Base-by-base conservation (phyloP, 2,113 vertebrate species). In the Peromyscus leucopus region DNA sequence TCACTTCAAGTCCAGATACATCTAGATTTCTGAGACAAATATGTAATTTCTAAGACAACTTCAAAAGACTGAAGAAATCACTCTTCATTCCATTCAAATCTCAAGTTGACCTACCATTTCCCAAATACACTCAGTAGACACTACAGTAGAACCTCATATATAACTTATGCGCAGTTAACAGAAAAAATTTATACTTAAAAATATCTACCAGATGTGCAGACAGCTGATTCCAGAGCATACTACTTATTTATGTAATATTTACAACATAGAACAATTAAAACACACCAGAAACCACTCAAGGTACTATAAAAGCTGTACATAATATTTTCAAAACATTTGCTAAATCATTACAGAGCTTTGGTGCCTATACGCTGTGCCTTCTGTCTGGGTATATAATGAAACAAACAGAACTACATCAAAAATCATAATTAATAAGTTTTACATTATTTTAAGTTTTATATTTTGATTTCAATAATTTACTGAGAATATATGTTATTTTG, bases 221-320 rank as follows among this genome's bases (percentile, higher is more conserved):
- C 93, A 83, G 61, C 5, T 90, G 12, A 39, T 46, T 24, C 39
- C 19, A 86, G 0, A 19, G n/a, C 55, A 59, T 59, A 55, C 61
- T 96, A 94, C 82, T 67, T 95, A 91, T 94, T 96, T 96, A 96
- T 96, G 4, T 31, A 78, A 7, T 95, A 24, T 96, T 97, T 96
- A 89, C 9, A 96, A 79, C 5, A 96, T 91, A 94, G 63, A 57
- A 79, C 10, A 92, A 10, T 97, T 97, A 85, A 72, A 96, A 90
- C 39, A 96, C 65, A 71, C 74, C 46, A 91, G 55, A 57, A 94
- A 74, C 5, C 67, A 22, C 0, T 96, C 46, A 19, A 39, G 16
- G 90, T 84, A 74, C 12, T 97, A 95, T 97, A 69, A 19, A 7
- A 19, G 7, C 36, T 3, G 0, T 10, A 33, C 5, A 82, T 97